These are phyloP conservation scores for Ichneumoninae sp. DNA, from an alignment of 2,888 invertebrate species.

Conservation along the genomic window DNA sequence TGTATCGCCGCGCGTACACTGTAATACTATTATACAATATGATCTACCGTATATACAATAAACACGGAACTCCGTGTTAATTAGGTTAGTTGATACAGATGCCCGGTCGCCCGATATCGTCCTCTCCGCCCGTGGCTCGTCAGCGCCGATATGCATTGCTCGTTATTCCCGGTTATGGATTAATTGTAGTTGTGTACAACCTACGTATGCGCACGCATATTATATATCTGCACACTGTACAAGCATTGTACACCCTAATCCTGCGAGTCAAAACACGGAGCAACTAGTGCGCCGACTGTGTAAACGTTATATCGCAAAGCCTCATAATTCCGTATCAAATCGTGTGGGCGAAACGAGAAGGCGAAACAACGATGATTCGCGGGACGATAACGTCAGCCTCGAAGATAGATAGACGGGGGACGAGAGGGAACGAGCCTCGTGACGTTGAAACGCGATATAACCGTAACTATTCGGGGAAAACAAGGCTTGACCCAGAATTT, in stretches of 20 bases:
- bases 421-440: not conserved
- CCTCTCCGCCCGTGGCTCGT: not conserved
- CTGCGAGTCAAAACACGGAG: constrained; percentile 6
- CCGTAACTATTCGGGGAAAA: constrained; percentile 26
- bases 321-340: constrained; percentile 3
- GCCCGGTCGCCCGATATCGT: not conserved
- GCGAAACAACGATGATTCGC: constrained; percentile 23
- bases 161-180: constrained; percentile 43
- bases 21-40: not conserved
- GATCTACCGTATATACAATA: not conserved
- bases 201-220: not conserved
- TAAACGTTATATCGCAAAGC: constrained; percentile 1
- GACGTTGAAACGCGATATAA: constrained; percentile 11
- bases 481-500: constrained; percentile 58
- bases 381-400: constrained; percentile 9
- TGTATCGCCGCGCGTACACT: not conserved
- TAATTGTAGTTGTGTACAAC: constrained; percentile 37
- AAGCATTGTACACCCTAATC: constrained; percentile 1
- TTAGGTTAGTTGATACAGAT: constrained; percentile 36
- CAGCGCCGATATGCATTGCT: constrained; percentile 24
- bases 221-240: not conserved
- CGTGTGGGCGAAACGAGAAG: not conserved
- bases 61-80: constrained; percentile 22
- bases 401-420: not conserved
- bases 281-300: constrained; percentile 19